Percentiles rank a stretch among this genome's conserved stretches.
Evolutionary conservation across 2,888 invertebrate genomes (phyloP).

Genomic region (Platycheirus rosarum): DNA sequence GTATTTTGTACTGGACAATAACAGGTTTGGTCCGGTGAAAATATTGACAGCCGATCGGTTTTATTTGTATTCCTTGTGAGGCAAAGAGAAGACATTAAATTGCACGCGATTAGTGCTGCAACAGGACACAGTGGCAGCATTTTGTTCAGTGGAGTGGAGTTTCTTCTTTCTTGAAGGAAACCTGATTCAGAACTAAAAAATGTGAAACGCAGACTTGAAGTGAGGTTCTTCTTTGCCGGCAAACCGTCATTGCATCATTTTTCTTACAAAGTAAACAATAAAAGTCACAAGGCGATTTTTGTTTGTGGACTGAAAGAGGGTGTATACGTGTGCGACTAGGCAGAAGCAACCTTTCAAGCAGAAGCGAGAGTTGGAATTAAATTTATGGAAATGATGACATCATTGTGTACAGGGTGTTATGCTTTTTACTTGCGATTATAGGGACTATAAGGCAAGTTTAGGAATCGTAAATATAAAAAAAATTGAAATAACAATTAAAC

Average conservation of each 20-base stretch:
- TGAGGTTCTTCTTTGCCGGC: slow-evolving; percentile 33
- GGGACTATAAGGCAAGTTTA: too few relatives aligned
- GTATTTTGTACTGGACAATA: slow-evolving; percentile 39
- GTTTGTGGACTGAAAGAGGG: too few relatives aligned
- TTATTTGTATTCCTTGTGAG: slow-evolving; percentile 10
- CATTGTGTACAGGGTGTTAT: too few relatives aligned
- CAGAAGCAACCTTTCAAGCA: neutral
- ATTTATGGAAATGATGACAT: too few relatives aligned
- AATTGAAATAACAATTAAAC: too few relatives aligned
- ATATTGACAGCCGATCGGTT: slow-evolving; percentile 32
- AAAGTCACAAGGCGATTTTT: too few relatives aligned
- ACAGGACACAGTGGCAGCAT: slow-evolving; percentile 38
- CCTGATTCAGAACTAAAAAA: slow-evolving; percentile 42
- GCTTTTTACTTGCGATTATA: too few relatives aligned
- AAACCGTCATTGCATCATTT: slow-evolving; percentile 30
- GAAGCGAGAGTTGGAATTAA: too few relatives aligned
- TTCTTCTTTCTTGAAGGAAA: slow-evolving; percentile 38
- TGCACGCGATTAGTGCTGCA: slow-evolving; percentile 54
- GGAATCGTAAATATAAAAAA: too few relatives aligned
- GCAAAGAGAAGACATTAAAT: slow-evolving; percentile 48
- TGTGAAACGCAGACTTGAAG: neutral
- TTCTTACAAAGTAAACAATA: slow-evolving; percentile 8
- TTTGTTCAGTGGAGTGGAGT: neutral
- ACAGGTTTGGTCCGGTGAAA: slow-evolving; percentile 35
- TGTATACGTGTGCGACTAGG: too few relatives aligned